phyloP scores from a whole-genome alignment of 2,113 vertebrate species.

The Deroptyus accipitrinus region DNA sequence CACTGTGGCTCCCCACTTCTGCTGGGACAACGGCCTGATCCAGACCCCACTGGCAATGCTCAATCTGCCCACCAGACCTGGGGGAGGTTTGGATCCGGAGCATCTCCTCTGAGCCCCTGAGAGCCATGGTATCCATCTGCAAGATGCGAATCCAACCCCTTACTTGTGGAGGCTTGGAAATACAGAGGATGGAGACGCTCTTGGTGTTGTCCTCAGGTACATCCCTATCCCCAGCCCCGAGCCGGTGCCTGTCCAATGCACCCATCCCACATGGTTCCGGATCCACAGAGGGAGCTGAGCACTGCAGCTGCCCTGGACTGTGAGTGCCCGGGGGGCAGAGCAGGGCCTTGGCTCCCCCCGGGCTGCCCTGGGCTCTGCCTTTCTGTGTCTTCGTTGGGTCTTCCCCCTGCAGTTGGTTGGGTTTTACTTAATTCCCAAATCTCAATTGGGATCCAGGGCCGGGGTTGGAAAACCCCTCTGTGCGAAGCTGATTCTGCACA shows the following conservation, averaged over 20 bases:
- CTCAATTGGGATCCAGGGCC: background rate
- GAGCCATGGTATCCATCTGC: accelerated
- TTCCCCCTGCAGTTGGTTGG: background rate
- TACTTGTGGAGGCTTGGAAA: accelerated
- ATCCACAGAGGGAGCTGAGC: background rate
- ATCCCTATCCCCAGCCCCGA: background rate
- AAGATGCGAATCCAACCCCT: background rate
- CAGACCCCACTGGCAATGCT: background rate
- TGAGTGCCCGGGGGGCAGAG: background rate
- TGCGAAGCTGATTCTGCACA: conserved; percentile 21
- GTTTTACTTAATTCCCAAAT: conserved; percentile 37
- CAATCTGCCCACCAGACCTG: accelerated
- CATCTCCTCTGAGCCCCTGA: background rate
- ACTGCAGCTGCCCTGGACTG: accelerated
- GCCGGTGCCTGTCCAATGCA: background rate
- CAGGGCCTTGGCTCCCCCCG: background rate
- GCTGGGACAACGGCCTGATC: accelerated
- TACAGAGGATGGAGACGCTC: background rate
- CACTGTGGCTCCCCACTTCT: background rate
- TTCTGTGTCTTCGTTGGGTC: background rate
- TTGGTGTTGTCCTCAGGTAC: accelerated
- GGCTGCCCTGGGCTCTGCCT: background rate
- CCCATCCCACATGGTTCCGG: background rate
- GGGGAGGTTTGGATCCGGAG: accelerated
- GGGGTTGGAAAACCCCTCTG: background rate